Conservation (phyloP, 2,888 invertebrate species). For the Erebia ligea region DNA sequence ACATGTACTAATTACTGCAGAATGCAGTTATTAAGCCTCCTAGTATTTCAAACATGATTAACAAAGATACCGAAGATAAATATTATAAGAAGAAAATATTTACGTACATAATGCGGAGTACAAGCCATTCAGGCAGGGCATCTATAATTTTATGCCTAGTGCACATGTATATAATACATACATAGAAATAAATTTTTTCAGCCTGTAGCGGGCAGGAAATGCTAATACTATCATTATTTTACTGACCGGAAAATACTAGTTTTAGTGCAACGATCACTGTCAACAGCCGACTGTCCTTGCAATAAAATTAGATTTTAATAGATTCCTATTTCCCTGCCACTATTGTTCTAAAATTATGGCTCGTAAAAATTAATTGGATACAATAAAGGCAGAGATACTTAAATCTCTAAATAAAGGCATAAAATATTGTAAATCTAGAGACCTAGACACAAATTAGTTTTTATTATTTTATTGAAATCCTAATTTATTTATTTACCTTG, state of each 20-base stretch:
- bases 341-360: conserved; percentile 19
- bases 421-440: not conserved
- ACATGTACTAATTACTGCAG: too few relatives aligned
- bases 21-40: too few relatives aligned
- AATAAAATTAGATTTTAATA: conserved; percentile 33
- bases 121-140: too few relatives aligned
- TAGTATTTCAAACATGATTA: too few relatives aligned
- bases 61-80: too few relatives aligned
- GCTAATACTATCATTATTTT: conserved; percentile 15
- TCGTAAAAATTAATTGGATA: conserved; percentile 19
- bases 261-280: conserved; percentile 11
- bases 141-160: too few relatives aligned
- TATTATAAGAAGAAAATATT: too few relatives aligned
- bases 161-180: too few relatives aligned
- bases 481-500: too few relatives aligned
- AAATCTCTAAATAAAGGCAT: not conserved
- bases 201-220: not conserved
- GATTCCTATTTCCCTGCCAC: conserved; percentile 28
- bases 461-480: not conserved
- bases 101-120: too few relatives aligned
- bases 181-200: not conserved
- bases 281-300: conserved; percentile 27
- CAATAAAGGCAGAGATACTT: not conserved
- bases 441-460: not conserved
- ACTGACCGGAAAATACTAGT: conserved; percentile 29